Base-by-base conservation (phyloP, 2,888 invertebrate genomes). In the Galerucella calmariensis region DNA sequence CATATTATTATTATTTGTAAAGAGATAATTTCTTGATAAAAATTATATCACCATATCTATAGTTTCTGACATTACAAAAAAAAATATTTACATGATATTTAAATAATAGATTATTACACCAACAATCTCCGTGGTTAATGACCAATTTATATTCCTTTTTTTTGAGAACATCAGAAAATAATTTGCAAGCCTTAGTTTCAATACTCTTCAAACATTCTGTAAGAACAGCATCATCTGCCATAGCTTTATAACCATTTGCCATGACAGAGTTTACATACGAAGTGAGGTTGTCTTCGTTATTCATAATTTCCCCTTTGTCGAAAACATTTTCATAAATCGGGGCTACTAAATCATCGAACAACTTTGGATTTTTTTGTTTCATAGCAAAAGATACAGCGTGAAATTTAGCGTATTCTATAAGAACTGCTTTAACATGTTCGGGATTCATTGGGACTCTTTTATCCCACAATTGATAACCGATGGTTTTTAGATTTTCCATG, bases 341-440 rank as follows among this genome's bases (percentile, higher is more conserved):
- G 53, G 63, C 41, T 5, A 48, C 61, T 5, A 82, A 46, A 1
- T 78, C 44, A 1, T 78, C 70, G 71, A 81, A 84, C 35, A 74
- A 61, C 68, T 83, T 78, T 2, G 82, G 81, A 27, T 82, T 69
- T 62, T 82, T 79, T 58, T 84, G 75, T 20, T 78, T 82, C 61
- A 85, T 71, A 0, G 83, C 85, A 11, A 82, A 81, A 5, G 84
- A 84, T 2, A 84, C 70, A 0, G 84, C 82, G 73, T 86, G 86
- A 16, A 84, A 82, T 69, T 82, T 83, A 0, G 82, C 86, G 61
- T 84, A 83, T 68, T 83, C 82, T 14, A 77, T 75, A 35, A 86
- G 71, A 14, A 84, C 83, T 6, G 82, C 41, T 16, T 68, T 72
- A 2, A 84, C 74, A 67, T 86, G 85, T 44, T 79, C 76, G 14